A percentile compares a stretch with the other conserved stretches of the same genome.
Evolutionary conservation across 2,797 vertebrate species (phyloP).

Genomic region (Masticophis lateralis): DNA sequence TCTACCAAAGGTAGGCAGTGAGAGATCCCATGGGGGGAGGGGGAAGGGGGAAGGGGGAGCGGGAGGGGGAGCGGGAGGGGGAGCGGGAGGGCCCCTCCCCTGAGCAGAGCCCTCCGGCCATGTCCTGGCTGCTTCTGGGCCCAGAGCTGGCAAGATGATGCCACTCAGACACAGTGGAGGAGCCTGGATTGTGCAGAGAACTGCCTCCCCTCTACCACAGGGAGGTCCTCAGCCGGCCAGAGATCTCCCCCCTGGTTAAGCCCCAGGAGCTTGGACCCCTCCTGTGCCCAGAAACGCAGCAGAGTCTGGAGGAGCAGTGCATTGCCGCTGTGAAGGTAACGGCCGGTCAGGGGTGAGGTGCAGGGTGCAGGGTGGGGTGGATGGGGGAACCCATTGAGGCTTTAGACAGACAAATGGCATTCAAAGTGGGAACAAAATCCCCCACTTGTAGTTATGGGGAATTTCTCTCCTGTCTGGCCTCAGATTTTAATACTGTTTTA

Average conservation of each 20-base stretch:
- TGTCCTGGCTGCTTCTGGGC: background rate
- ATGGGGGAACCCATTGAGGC: background rate
- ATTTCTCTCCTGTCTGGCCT: background rate
- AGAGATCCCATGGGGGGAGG: background rate
- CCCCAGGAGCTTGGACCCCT: slow-evolving; percentile 75
- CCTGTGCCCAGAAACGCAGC: slow-evolving; percentile 77
- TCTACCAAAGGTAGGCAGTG: slow-evolving; percentile 80
- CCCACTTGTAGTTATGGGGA: background rate
- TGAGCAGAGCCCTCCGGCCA: background rate
- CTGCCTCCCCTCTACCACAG: slow-evolving; percentile 55
- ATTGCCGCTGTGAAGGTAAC: slow-evolving; percentile 84
- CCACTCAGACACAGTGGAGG: background rate
- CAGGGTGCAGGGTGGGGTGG: too few relatives aligned
- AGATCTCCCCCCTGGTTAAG: slow-evolving; percentile 78
- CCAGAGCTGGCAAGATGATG: background rate
- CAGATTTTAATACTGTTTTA: too few relatives aligned
- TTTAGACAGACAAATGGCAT: background rate
- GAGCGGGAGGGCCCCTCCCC: background rate
- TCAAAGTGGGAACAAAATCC: background rate
- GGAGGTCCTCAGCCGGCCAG: slow-evolving; percentile 83
- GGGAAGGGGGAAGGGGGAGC: background rate
- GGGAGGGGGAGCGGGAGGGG: too few relatives aligned
- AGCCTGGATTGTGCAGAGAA: background rate
- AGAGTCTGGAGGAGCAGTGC: slow-evolving; percentile 82
- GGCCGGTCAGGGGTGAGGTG: background rate